These are phyloP conservation scores for Gouania willdenowi DNA, from an alignment of 2,797 vertebrate species.

Conservation along the genomic window DNA sequence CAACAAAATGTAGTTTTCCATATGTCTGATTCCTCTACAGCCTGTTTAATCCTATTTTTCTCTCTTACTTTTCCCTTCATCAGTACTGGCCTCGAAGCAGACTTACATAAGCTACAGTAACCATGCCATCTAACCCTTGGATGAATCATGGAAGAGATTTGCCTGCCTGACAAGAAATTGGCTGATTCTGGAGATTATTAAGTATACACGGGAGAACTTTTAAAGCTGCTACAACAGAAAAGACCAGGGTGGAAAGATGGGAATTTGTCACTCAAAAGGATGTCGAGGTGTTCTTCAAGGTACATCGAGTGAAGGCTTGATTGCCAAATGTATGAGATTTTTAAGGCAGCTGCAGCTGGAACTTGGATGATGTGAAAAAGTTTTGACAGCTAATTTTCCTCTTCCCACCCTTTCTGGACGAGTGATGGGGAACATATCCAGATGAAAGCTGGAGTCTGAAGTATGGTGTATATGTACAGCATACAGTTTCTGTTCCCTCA, in stretches of 20 bases:
- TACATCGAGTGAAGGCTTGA: constrained; percentile 40
- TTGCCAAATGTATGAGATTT: constrained; percentile 36
- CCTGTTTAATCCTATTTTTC: constrained; percentile 25
- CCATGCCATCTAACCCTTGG: constrained; percentile 85
- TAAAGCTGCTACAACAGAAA: constrained; percentile 26
- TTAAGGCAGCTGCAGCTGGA: constrained; percentile 12
- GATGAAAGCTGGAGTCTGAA: constrained; percentile 41
- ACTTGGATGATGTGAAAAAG: constrained; percentile 24
- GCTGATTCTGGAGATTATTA: constrained; percentile 30
- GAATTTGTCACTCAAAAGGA: constrained; percentile 48
- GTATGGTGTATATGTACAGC: constrained; percentile 59
- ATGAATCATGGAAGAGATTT: constrained; percentile 21
- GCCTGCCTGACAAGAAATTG: constrained; percentile 41
- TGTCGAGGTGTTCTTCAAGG: constrained; percentile 54
- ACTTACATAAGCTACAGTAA: constrained; percentile 97
- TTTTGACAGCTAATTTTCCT: constrained; percentile 53
- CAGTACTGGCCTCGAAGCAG: constrained; percentile 90
- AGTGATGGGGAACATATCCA: constrained; percentile 39
- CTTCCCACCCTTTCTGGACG: constrained; percentile 45
- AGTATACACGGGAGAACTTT: constrained; percentile 31
- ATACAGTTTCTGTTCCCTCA: constrained; percentile 41
- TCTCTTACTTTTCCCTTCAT: constrained; percentile 25
- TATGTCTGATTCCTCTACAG: constrained; percentile 16
- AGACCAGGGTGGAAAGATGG: constrained; percentile 46
- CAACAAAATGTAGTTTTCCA: no score